Conservation (phyloP, 2,113 vertebrate species). For the Megaceryle torquata region DNA sequence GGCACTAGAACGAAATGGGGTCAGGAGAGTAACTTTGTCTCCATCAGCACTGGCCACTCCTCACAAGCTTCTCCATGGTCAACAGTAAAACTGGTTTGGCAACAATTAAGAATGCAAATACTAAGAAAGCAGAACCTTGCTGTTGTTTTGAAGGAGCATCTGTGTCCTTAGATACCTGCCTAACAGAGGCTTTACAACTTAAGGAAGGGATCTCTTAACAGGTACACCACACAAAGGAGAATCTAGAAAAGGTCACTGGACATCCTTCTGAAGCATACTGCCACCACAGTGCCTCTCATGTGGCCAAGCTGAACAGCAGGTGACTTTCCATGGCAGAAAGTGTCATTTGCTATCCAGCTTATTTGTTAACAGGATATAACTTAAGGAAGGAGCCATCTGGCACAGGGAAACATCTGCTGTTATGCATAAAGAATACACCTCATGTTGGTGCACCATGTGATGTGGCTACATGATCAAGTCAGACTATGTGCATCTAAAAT, state of each 20-base stretch:
- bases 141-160: background rate
- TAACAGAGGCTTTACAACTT: background rate
- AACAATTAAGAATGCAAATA: background rate
- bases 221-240: background rate
- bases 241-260: background rate
- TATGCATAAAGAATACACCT: background rate
- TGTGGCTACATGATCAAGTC: background rate
- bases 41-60: background rate
- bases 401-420: background rate
- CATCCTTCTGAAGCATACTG: background rate
- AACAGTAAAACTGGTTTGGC: background rate
- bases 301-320: background rate
- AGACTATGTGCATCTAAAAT: background rate
- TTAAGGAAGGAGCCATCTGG: background rate
- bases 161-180: background rate
- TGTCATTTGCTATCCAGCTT: background rate
- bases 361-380: background rate
- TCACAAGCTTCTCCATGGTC: background rate
- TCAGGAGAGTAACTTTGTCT: background rate
- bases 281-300: fast-evolving
- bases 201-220: background rate
- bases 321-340: fast-evolving
- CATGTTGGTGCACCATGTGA: background rate
- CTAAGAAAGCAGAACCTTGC: background rate
- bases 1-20: background rate